A percentile compares a stretch with the other conserved stretches of the same genome.
Conservation (phyloP, 2,797 vertebrate genomes). For the Sibirionetta formosa region DNA sequence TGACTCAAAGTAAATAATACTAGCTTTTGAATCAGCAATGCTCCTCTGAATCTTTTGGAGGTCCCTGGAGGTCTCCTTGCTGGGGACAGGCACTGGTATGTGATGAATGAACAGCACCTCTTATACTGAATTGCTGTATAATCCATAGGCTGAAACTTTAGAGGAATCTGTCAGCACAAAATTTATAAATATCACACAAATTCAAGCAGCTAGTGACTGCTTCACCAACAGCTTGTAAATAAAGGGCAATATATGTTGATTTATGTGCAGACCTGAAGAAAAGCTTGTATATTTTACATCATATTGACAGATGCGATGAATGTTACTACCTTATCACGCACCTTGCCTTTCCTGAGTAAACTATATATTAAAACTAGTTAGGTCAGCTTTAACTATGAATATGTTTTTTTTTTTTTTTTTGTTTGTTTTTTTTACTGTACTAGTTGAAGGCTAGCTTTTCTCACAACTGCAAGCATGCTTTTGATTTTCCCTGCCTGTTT, state of each 20-base stretch:
- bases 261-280: constrained; percentile 1
- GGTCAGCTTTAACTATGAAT: not conserved
- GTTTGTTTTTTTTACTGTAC: not conserved
- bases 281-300: constrained; percentile 33
- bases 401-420: not conserved
- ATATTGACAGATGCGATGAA: not conserved
- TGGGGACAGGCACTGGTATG: not conserved
- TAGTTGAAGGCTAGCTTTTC: not conserved
- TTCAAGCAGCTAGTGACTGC: not conserved
- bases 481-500: not conserved
- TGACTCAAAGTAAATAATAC: not conserved
- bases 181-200: not conserved
- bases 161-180: not conserved
- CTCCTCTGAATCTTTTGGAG: not conserved
- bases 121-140: not conserved
- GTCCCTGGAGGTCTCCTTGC: not conserved
- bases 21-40: not conserved
- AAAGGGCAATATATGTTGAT: not conserved
- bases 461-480: not conserved
- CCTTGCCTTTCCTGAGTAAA: not conserved
- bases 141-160: not conserved
- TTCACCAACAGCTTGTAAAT: not conserved
- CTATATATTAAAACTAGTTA: not conserved
- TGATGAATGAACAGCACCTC: constrained; percentile 10
- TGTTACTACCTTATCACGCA: not conserved